Evolutionary conservation across 2,888 invertebrate species (phyloP).

Genomic region (Cepaea hortensis): DNA sequence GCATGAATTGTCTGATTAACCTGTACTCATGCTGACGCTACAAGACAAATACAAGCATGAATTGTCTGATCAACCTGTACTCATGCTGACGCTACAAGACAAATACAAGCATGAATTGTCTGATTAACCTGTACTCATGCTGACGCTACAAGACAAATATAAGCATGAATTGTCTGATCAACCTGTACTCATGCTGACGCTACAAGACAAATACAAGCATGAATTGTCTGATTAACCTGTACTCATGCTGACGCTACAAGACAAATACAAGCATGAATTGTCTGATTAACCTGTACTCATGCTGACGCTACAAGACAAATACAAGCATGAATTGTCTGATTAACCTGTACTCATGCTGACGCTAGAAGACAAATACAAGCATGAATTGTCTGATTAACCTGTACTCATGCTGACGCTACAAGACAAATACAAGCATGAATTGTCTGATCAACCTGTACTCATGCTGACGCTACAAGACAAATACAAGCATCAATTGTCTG

Average conservation of each 20-base stretch:
- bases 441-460: slow-evolving; percentile 28
- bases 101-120: background rate
- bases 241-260: slow-evolving; percentile 25
- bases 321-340: background rate
- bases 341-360: slow-evolving; percentile 37
- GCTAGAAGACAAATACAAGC: background rate
- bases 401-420: slow-evolving; percentile 30
- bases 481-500: background rate
- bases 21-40: slow-evolving; percentile 36
- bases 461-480: slow-evolving; percentile 3
- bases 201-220: background rate
- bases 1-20: background rate
- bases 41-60: background rate
- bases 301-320: background rate
- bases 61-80: slow-evolving; percentile 18
- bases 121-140: slow-evolving; percentile 29
- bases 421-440: background rate
- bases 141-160: background rate
- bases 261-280: background rate
- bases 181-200: slow-evolving; percentile 37
- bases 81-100: slow-evolving; percentile 19
- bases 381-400: slow-evolving; percentile 6
- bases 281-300: slow-evolving; percentile 30
- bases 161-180: background rate
- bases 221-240: slow-evolving; percentile 10